Conservation (phyloP, 1,140 invertebrate species). For the Penaeus chinensis region DNA sequence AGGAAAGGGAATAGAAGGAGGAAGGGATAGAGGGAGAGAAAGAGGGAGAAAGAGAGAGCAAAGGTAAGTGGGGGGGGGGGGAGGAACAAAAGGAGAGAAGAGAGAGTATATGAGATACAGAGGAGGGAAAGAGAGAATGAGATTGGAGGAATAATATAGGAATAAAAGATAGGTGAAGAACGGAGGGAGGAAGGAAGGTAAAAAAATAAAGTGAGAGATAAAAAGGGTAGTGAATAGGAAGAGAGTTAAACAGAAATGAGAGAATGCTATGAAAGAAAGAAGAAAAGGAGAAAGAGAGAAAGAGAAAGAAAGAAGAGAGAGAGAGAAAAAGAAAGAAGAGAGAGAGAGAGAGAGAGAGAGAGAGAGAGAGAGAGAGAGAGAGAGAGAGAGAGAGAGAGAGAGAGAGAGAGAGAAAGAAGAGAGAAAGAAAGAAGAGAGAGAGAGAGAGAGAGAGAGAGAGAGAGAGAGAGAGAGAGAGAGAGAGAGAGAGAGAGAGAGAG, state of each 20-base stretch:
- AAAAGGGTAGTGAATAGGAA: background rate
- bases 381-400: background rate
- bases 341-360: too few relatives aligned
- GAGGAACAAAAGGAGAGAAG: background rate
- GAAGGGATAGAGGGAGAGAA: background rate
- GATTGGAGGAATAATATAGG: background rate
- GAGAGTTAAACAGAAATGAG: too few relatives aligned
- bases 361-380: too few relatives aligned
- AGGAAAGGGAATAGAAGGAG: too few relatives aligned
- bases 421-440: too few relatives aligned
- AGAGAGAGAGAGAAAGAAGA: background rate
- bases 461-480: background rate
- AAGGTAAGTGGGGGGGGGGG: background rate
- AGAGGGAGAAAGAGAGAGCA: background rate
- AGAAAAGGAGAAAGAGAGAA: background rate
- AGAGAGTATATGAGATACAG: background rate
- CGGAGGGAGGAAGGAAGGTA: background rate
- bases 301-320: too few relatives aligned
- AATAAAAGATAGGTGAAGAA: background rate
- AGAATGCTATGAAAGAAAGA: background rate
- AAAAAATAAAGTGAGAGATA: background rate
- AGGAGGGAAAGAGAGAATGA: background rate
- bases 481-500: too few relatives aligned
- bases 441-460: background rate
- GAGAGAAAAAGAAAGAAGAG: background rate